Percentiles rank a stretch among this genome's conserved stretches.
These are phyloP conservation scores for Calephelis nemesis DNA, from an alignment of 1,140 invertebrate species.

Conservation along the genomic window DNA sequence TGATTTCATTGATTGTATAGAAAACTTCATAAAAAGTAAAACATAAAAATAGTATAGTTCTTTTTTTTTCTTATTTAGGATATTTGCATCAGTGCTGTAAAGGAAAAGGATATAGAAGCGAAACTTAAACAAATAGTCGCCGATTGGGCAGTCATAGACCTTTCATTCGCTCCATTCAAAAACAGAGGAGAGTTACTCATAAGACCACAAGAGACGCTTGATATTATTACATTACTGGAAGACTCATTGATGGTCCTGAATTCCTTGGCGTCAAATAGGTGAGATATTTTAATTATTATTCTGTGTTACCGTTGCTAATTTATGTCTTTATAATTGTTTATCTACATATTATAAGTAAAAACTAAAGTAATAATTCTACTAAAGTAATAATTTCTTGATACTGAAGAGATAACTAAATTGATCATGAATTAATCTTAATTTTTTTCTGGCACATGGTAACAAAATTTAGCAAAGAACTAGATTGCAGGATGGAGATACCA, in stretches of 20 bases:
- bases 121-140: slow-evolving; percentile 91
- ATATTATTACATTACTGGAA: slow-evolving; percentile 90
- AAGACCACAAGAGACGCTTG: slow-evolving; percentile 87
- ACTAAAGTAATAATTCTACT: no score
- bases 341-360: no score
- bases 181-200: slow-evolving; percentile 90
- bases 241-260: slow-evolving; percentile 94
- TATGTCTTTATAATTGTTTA: no score
- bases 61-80: slow-evolving; percentile 77
- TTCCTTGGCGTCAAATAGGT: slow-evolving; percentile 91
- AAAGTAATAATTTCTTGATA: no score
- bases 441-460: no score
- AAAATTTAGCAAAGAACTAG: no score
- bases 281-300: slow-evolving; percentile 19
- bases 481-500: no score
- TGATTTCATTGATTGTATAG: no score
- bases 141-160: slow-evolving; percentile 89
- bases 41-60: no score
- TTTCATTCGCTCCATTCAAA: slow-evolving; percentile 91
- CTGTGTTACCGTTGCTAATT: background rate
- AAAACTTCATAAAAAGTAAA: no score
- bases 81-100: slow-evolving; percentile 93
- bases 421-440: no score
- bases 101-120: slow-evolving; percentile 94
- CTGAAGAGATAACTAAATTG: no score